Base-by-base conservation (phyloP, 2,797 vertebrate genomes). In the Parauchenoglanis punctatus region DNA sequence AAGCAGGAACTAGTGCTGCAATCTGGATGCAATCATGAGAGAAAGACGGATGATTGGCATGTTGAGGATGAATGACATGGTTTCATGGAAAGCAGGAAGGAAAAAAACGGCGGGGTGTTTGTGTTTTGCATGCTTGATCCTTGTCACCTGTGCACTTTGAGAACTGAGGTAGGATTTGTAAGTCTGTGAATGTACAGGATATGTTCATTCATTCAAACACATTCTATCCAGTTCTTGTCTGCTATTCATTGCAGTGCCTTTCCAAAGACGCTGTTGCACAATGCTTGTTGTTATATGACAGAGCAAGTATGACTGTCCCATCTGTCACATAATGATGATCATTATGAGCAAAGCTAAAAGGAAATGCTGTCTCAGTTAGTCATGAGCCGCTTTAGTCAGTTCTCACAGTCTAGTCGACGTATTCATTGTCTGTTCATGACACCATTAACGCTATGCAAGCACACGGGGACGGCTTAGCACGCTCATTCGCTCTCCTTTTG, bases 21-120 rank as follows among this genome's bases (percentile, higher is more conserved):
- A 86, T 90, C 89, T 91, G 91, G 89, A 89, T 89, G 63, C 89
- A 90, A 90, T 91, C 84, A 90, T 54, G 82, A 76, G 46, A 87
- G 85, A 89, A 88, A 81, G 87, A 68, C 88, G 78, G 83, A 85
- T 88, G 83, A 80, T 89, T 87, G 76, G 67, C 86, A 89, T 81
- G 56, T 68, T 46, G 6, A 63, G 40, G 54, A 80, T 77, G 87
- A 90, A 88, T 88, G 87, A 88, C 83, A 72, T 84, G 78, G 73
- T 67, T 88, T 83, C 86, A 86, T 70, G 28, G 87, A 80, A 85
- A 78, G 56, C 76, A 61, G 68, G n/a, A 58, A 44, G 56, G 3
- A 40, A 28, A 31, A 88, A 85, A 85, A 61, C n/a, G 11, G 13
- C 15, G 8, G 15, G 56, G 28, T 63, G 15, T 58, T 63, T 87